Evolutionary conservation across 2,888 invertebrate genomes (phyloP), one percentile per base, ranked within the genome.

Genomic region (Brenthis daphne): DNA sequence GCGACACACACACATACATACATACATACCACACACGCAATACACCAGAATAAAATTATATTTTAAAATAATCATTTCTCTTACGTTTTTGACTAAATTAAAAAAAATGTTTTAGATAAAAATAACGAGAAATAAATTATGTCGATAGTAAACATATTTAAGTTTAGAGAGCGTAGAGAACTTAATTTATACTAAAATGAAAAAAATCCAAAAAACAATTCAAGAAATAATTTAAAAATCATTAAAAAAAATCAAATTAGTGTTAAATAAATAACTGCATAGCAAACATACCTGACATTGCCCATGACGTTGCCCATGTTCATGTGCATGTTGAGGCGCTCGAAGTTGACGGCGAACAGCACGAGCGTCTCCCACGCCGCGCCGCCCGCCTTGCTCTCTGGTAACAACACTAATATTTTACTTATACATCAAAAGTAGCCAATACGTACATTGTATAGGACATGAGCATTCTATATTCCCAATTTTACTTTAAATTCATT

Each of bases 271-370:
- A 16, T 6, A 37, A 37, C 37, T 8, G 16, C 11, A 53, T 1
- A 16, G 16, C 8, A 53, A 16, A 91, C 94, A 93, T 87, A 97
- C 95, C 95, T 95, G 69, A 99, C 99, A 84, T 99, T 99, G 14
- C 99, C 99, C 98, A 99, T 99, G 0, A 99, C 99, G 83, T 99
- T 99, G 55, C 99, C 99, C 98, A 99, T 99, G 88, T 99, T 99
- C 96, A 99, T 99, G 83, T 98, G 98, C 12, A 99, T 98, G 86
- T 99, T 99, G 65, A 99, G 94, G 79, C 97, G 96, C 57, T 98
- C 98, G 86, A 99, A 98, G 92, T 99, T 99, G 55, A 99, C 96
- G 0, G 98, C 98, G 90, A 99, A 98, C 68, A 99, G 92, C 3
- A 99, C 99, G 64, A 99, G 92, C 3, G 99, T 99, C 90, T 99